Evolutionary conservation across 2,113 vertebrate species (phyloP), one percentile per base, ranked within the genome.

Genomic region (Pungitius pungitius): DNA sequence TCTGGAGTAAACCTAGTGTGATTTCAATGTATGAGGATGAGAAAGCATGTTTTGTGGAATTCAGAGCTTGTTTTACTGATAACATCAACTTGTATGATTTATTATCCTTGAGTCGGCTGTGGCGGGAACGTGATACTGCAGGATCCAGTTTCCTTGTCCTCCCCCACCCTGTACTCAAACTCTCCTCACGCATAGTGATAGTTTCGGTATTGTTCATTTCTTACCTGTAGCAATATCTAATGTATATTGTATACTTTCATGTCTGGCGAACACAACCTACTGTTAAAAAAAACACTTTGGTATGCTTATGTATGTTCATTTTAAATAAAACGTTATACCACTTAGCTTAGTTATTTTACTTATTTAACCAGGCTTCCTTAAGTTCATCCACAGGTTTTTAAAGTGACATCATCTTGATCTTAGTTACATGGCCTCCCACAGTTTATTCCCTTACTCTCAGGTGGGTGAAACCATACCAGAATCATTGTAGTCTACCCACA

Each of bases 231-330:
- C 85, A 87, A 82, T 84, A 91, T 88, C 74, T 84, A 87, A 91
- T 93, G 92, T 93, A 90, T 91, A 91, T 92, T 93, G 90, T 93
- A 88, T 89, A 90, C 85, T 92, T 91, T 87, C 75, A 86, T 92
- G 92, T 92, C 87, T 89, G 82, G 82, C 91, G 85, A 91, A 86
- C 88, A 88, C 84, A 87, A 84, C 78, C 77, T 89, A 87, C 81
- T 92, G 92, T 91, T 88, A 85, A 90, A 54, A 90, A 87, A n/a
- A n/a, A n/a, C 85, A 87, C 78, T 82, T 88, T 93, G 91, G 79
- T 92, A 92, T 93, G 91, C 92, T 86, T 89, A 90, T 93, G 92
- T 93, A 92, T 93, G 92, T 93, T 91, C 88, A 88, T 92, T 93
- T 93, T 92, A 93, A 93, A 93, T 93, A 93, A 93, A 93, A 89